Conservation (phyloP, 2,888 invertebrate genomes). For the Danaus chrysippus region DNA sequence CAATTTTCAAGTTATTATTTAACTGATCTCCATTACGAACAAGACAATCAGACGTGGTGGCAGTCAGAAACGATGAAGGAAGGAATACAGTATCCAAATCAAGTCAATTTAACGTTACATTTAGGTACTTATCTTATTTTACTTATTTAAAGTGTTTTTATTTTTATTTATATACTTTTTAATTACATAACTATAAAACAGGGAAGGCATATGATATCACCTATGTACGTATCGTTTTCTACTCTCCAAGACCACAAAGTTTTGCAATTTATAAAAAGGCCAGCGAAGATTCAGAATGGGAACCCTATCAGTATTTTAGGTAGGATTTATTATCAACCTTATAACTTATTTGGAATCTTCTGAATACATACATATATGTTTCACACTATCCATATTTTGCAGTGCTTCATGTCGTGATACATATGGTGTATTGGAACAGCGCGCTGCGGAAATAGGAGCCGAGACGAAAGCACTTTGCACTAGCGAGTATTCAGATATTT, state of each 20-base stretch:
- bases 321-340: constrained; percentile 40
- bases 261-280: constrained; percentile 96
- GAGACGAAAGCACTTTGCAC: constrained; percentile 98
- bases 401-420: constrained; percentile 96
- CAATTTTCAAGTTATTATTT: constrained; percentile 81
- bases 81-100: constrained; percentile 92
- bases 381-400: constrained; percentile 24
- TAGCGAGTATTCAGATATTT: constrained; percentile 98
- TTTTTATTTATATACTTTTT: constrained; percentile 9
- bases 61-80: constrained; percentile 99
- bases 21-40: constrained; percentile 96
- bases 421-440: constrained; percentile 90
- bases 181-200: constrained; percentile 47
- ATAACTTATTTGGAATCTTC: neutral
- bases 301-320: constrained; percentile 94
- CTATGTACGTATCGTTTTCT: constrained; percentile 95
- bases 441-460: constrained; percentile 84
- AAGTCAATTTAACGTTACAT: constrained; percentile 94
- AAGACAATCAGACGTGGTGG: constrained; percentile 97
- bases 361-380: neutral
- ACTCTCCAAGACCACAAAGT: constrained; percentile 97
- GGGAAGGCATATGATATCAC: constrained; percentile 98
- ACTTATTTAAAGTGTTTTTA: neutral
- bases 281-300: constrained; percentile 88
- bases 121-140: constrained; percentile 80